Evolutionary conservation across 1,140 invertebrate genomes (phyloP).

Genomic region (Sweltsa coloradensis): DNA sequence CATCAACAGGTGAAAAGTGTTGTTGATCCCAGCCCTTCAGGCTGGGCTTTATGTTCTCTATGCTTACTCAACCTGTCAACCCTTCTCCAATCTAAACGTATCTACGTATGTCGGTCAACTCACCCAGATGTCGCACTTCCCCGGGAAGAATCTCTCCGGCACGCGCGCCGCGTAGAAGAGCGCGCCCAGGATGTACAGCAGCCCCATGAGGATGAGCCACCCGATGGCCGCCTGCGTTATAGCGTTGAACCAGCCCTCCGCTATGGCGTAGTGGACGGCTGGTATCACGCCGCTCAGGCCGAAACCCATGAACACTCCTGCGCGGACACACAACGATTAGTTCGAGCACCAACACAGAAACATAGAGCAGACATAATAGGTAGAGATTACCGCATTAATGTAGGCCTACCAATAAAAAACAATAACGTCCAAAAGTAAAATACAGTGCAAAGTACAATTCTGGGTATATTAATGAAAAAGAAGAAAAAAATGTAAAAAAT

Average conservation of each 20-base stretch:
- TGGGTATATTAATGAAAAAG: too few species aligned
- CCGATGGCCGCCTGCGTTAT: constrained; percentile 83
- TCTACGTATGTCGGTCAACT: too few species aligned
- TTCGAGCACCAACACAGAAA: constrained; percentile 21
- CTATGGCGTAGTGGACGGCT: constrained; percentile 75
- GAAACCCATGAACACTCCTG: constrained; percentile 87
- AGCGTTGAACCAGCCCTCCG: constrained; percentile 77
- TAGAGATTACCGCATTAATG: not conserved
- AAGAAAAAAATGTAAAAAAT: too few species aligned
- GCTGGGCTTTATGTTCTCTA: too few species aligned
- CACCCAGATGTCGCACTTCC: constrained; percentile 98
- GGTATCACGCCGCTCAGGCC: constrained; percentile 91
- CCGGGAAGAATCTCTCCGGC: constrained; percentile 95
- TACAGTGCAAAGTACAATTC: too few species aligned
- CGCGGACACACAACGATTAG: too few species aligned
- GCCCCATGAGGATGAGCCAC: constrained; percentile 93
- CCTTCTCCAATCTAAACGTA: too few species aligned
- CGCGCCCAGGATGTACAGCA: constrained; percentile 92
- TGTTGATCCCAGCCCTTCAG: too few species aligned
- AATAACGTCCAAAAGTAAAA: constrained; percentile 9
- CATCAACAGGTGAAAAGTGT: too few species aligned
- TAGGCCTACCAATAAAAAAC: not conserved
- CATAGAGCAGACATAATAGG: not conserved
- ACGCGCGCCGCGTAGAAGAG: constrained; percentile 89
- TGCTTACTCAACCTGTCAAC: too few species aligned